phyloP scores from a whole-genome alignment of 2,888 invertebrate species.

The Digitonthophagus gazella region DNA sequence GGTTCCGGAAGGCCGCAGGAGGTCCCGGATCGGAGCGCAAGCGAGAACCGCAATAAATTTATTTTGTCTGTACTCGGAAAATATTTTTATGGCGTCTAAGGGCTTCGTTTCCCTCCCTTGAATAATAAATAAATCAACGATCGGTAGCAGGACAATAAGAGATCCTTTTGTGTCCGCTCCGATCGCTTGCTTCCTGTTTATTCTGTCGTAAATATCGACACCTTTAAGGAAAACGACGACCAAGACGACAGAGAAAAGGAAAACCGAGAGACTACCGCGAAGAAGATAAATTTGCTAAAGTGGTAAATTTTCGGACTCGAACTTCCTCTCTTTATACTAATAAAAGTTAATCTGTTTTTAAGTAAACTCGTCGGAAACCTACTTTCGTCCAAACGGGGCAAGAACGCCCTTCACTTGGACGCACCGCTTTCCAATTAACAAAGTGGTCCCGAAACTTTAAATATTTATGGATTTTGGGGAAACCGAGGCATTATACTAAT shows the following conservation, averaged over 20 bases:
- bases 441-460: background rate
- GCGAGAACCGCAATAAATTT: background rate
- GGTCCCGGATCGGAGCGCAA: background rate
- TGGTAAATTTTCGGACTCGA: background rate
- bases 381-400: background rate
- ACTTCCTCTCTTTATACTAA: background rate
- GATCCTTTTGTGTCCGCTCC: background rate
- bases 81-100: background rate
- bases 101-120: background rate
- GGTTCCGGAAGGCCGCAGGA: slow-evolving; percentile 1
- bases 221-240: background rate
- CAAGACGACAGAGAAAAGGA: too few species aligned
- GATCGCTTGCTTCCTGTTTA: background rate
- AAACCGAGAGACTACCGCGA: background rate
- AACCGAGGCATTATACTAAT: background rate
- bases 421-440: background rate
- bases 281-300: background rate
- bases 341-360: background rate
- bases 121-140: background rate
- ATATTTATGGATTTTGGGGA: background rate
- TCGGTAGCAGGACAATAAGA: background rate
- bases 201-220: background rate
- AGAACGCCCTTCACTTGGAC: background rate
- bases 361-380: background rate
- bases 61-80: background rate